A percentile compares a stretch with the other conserved stretches of the same genome.
Conservation (phyloP, 37 sponge, comb jelly and placozoan genomes). For the Bolinopsis microptera region DNA sequence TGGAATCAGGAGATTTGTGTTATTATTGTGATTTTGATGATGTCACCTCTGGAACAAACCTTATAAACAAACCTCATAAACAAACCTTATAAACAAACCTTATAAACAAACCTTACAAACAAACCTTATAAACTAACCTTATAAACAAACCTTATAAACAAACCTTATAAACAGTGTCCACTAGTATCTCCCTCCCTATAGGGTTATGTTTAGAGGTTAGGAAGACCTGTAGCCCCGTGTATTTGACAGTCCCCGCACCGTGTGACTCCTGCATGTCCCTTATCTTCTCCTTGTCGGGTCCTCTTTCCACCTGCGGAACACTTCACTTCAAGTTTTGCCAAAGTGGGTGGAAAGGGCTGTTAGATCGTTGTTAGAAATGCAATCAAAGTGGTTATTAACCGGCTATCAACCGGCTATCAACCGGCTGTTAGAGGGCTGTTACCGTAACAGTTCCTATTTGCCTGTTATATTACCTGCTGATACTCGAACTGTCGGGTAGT, state of each 20-base stretch:
- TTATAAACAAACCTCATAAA: no score
- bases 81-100: no score
- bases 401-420: no score
- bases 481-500: neutral
- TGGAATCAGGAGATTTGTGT: neutral
- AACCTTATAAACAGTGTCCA: neutral
- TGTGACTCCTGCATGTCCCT: neutral
- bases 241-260: neutral
- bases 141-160: neutral
- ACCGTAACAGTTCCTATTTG: no score
- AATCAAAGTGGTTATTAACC: no score
- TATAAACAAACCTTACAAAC: no score
- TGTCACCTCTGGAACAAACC: no score
- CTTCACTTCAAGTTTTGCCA: no score
- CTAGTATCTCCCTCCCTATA: neutral
- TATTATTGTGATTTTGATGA: neutral
- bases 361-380: no score
- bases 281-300: neutral
- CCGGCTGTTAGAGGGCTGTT: no score
- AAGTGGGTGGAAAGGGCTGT: no score
- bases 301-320: neutral
- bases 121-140: no score
- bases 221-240: neutral
- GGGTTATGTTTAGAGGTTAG: neutral
- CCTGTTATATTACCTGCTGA: conserved; percentile 46